Percentiles rank a stretch among this genome's conserved stretches.
phyloP scores from a whole-genome alignment of 1,140 invertebrate genomes.

The Thereuonema tuberculata region DNA sequence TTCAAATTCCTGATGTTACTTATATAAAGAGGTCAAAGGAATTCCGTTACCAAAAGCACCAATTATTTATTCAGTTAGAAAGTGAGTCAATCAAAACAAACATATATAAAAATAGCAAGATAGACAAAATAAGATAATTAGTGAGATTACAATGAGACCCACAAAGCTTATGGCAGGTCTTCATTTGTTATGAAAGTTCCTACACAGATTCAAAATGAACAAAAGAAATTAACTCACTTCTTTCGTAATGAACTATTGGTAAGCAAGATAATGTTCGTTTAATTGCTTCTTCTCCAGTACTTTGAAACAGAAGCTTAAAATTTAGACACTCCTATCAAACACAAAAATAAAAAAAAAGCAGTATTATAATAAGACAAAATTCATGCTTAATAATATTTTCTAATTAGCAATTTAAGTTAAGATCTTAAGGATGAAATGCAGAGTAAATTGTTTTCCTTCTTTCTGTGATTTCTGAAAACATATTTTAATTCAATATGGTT shows the following conservation, averaged over 20 bases:
- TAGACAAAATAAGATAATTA: conserved; percentile 14
- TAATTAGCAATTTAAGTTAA: not conserved
- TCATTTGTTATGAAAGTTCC: too few relatives aligned
- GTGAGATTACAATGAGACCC: conserved; percentile 2
- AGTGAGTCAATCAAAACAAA: too few relatives aligned
- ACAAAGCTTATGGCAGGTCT: too few relatives aligned
- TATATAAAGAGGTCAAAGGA: too few relatives aligned
- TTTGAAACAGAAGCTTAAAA: conserved; percentile 17
- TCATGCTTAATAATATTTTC: not conserved
- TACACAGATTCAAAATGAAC: too few relatives aligned
- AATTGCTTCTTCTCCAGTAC: conserved; percentile 12
- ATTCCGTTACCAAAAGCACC: too few relatives aligned
- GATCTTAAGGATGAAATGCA: not conserved
- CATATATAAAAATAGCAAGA: conserved; percentile 25
- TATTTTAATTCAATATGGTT: not conserved
- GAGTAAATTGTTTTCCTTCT: too few relatives aligned
- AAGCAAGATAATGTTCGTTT: conserved; percentile 27
- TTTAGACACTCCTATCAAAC: conserved; percentile 6
- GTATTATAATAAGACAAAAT: not conserved
- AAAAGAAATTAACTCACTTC: conserved; percentile 35
- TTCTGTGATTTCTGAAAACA: not conserved
- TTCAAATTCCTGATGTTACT: too few relatives aligned
- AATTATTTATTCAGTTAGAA: too few relatives aligned
- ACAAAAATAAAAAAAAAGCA: not conserved
- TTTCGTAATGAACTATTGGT: conserved; percentile 37